A percentile compares a stretch with the other conserved stretches of the same genome.
These are phyloP conservation scores for Artibeus jamaicensis DNA, from an alignment of 2,797 vertebrate genomes.

Conservation along the genomic window DNA sequence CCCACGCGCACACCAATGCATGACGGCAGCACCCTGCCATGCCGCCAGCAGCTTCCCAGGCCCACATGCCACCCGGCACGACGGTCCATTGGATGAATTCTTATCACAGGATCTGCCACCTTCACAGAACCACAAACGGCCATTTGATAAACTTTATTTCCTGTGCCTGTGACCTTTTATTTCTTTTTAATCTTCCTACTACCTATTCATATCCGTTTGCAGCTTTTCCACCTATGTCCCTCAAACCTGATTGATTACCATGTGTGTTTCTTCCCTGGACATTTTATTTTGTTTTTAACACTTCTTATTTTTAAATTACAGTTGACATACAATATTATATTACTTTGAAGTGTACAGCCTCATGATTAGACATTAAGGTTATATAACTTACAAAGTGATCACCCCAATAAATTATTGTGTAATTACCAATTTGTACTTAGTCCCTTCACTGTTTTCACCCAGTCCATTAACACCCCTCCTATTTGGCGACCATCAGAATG, in stretches of 20 bases:
- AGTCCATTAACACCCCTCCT: neutral
- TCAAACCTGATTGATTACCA: neutral
- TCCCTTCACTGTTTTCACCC: neutral
- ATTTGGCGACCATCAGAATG: neutral
- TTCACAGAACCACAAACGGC: neutral
- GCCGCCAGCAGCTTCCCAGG: neutral
- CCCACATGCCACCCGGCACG: neutral
- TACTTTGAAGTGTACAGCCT: neutral
- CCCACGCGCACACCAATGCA: too few species aligned
- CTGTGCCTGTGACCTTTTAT: neutral
- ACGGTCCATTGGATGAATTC: neutral
- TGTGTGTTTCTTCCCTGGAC: neutral
- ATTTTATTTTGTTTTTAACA: neutral
- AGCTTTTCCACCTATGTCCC: neutral
- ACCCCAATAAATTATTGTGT: neutral
- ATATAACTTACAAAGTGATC: neutral
- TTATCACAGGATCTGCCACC: neutral
- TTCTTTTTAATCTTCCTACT: constrained; percentile 16
- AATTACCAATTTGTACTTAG: neutral
- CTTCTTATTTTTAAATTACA: neutral
- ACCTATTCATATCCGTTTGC: constrained; percentile 1
- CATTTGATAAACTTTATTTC: neutral
- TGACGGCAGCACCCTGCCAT: neutral
- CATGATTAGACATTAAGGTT: neutral
- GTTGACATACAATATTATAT: neutral